Base-by-base conservation (phyloP, 1,140 invertebrate species). In the Lordiphosa stackelbergi region DNA sequence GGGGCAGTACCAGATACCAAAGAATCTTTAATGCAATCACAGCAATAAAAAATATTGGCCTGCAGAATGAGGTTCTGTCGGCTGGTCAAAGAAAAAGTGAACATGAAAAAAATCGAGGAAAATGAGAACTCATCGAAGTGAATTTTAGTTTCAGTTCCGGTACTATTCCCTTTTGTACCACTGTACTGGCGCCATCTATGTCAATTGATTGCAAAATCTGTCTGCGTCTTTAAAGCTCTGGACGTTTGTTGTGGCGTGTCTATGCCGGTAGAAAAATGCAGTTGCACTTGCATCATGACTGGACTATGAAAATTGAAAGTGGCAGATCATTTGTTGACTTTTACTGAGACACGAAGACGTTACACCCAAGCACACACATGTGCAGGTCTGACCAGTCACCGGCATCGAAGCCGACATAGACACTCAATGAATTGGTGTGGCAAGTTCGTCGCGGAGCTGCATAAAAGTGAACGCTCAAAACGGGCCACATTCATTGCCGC, bases 271-370 rank as follows among this genome's bases (percentile, higher is more conserved):
- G 38, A 51, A 56, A 57, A 70, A 75, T 64, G 46, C 46, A 57
- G 78, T 78, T 85, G 75, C 81, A 85, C 81, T 85, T 85, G 81
- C 71, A 75, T 73, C 66, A 73, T 73, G 70, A 69, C 53, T 61
- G 64, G 38, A n/a, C 41, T 48, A 9, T 24, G 34, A 28, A 77
- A 51, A 69, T 62, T 42, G 78, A 83, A 83, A 83, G 77, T 61
- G 74, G 65, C 24, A 63, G 52, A 52, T 69, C 31, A 43, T 36
- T 63, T 43, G 53, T 62, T 70, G 62, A 70, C 75, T 83, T 83
- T 79, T 79, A 81, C 71, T 61, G 53, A 73, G 38, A 71, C 28
- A 41, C 28, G 28, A 31, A 31, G 28, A 31, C 28, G 16, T 16
- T 13, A 37, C 45, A 52, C 40, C 12, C 28, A 37, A 40, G 45